These are phyloP conservation scores for Argya squamiceps DNA, from an alignment of 2,797 vertebrate species.

Conservation along the genomic window DNA sequence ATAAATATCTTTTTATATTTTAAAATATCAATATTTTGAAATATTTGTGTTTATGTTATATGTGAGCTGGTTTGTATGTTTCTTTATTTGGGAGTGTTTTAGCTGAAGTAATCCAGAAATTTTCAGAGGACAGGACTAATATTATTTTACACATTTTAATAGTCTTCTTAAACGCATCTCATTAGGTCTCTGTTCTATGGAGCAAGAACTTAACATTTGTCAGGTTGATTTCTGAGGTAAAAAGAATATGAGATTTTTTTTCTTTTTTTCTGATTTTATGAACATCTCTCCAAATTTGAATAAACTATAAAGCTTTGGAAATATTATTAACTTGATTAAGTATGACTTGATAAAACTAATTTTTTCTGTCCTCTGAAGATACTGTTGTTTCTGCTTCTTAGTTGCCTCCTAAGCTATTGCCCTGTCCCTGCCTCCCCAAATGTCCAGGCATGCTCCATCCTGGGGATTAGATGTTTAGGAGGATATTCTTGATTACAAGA, in stretches of 20 bases:
- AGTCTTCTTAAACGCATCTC: background rate
- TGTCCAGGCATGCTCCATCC: background rate
- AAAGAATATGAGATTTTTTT: background rate
- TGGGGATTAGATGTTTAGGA: background rate
- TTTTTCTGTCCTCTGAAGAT: background rate
- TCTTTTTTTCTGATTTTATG: background rate
- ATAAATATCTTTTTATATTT: too few species aligned
- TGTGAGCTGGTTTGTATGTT: background rate
- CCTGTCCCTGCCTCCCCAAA: background rate
- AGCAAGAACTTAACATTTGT: background rate
- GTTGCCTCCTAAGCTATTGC: background rate
- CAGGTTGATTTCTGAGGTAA: background rate
- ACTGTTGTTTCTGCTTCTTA: background rate
- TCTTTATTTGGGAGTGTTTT: background rate
- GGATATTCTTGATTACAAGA: background rate
- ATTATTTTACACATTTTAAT: background rate
- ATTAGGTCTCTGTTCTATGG: background rate
- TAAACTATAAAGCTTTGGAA: background rate
- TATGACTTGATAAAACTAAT: background rate
- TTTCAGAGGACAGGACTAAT: background rate
- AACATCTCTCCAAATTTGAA: background rate
- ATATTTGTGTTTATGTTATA: background rate
- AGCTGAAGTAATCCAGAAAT: background rate
- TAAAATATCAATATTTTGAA: background rate
- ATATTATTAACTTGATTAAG: background rate